Percentiles rank a stretch among this genome's conserved stretches.
phyloP scores from a whole-genome alignment of 2,888 invertebrate species.

The Neoitamus cyanurus region DNA sequence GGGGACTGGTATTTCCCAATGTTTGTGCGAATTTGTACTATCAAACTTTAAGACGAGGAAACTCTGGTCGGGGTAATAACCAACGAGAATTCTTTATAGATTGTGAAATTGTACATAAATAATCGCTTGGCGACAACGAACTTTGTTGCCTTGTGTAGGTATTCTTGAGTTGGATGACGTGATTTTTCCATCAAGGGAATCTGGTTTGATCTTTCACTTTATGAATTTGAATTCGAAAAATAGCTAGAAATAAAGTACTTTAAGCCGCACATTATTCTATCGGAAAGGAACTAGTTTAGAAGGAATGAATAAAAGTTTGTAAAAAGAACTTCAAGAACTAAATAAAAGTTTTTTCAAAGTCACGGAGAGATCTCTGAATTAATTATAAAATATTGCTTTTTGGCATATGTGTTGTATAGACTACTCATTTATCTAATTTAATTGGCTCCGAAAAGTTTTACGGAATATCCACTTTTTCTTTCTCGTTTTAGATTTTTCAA shows the following conservation, averaged over 20 bases:
- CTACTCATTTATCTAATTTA: too few species aligned
- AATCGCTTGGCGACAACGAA: background rate
- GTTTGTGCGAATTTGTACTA: background rate
- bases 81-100: background rate
- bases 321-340: background rate
- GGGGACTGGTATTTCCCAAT: background rate
- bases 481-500: too few species aligned
- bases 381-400: too few species aligned
- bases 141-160: background rate
- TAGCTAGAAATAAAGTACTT: background rate
- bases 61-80: background rate
- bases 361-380: too few species aligned
- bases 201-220: background rate
- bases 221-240: background rate
- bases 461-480: too few species aligned
- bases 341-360: background rate
- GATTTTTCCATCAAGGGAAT: background rate
- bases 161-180: background rate
- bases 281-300: background rate
- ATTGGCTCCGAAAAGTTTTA: too few species aligned
- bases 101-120: background rate
- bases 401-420: too few species aligned
- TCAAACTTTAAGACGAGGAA: background rate
- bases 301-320: too few species aligned
- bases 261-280: background rate